Evolutionary conservation across 1,140 invertebrate species (phyloP).

Genomic region (Globodera rostochiensis): DNA sequence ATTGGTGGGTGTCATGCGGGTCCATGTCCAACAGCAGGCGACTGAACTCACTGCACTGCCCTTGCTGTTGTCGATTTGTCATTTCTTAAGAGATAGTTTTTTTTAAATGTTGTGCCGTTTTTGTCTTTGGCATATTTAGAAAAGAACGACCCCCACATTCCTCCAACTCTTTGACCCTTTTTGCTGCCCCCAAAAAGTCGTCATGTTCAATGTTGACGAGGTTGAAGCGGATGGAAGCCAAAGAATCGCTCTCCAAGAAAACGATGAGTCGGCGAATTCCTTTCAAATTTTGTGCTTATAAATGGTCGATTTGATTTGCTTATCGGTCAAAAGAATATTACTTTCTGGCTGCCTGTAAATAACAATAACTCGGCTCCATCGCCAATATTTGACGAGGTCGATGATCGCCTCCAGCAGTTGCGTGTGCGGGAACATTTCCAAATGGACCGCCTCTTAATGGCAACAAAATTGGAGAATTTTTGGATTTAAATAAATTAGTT

Average conservation of each 20-base stretch:
- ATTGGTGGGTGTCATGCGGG: conserved; percentile 58
- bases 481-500: neutral
- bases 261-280: conserved; percentile 41
- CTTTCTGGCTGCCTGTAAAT: conserved; percentile 57
- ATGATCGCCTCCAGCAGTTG: conserved; percentile 61
- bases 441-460: conserved; percentile 3
- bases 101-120: no score
- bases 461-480: neutral
- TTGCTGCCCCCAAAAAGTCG: conserved; percentile 57
- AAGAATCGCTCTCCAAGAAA: conserved; percentile 61
- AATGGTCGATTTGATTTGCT: conserved; percentile 2
- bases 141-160: conserved; percentile 6
- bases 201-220: conserved; percentile 58
- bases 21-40: conserved; percentile 61
- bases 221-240: conserved; percentile 54
- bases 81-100: neutral
- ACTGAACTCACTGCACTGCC: conserved; percentile 58
- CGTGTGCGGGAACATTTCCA: conserved; percentile 57
- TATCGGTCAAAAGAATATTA: conserved; percentile 29
- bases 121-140: no score
- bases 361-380: conserved; percentile 59
- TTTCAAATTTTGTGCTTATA: conserved; percentile 42
- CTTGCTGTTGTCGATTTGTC: conserved; percentile 20
- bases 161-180: conserved; percentile 37
- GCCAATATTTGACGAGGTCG: conserved; percentile 62